Percentiles rank a stretch among this genome's conserved stretches.
phyloP scores from a whole-genome alignment of 2,888 invertebrate genomes.

The Parapristionchus giblindavisi region DNA sequence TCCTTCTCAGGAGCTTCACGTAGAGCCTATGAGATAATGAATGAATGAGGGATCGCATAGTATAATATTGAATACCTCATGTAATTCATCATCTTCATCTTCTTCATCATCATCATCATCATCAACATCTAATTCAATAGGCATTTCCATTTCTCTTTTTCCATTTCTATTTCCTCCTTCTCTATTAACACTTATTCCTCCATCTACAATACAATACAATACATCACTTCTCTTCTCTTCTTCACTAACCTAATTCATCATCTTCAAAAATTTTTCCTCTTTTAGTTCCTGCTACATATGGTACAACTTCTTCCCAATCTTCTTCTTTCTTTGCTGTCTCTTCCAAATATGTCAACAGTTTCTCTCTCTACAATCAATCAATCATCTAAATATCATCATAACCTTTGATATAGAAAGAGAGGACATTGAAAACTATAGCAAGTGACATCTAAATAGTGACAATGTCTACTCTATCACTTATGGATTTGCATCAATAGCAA shows the following conservation, averaged over 20 bases:
- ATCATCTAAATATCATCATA: neutral
- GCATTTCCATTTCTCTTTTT: constrained; percentile 62
- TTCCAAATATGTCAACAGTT: constrained; percentile 93
- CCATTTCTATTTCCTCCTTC: constrained; percentile 40
- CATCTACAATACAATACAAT: no score
- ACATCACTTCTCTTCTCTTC: neutral
- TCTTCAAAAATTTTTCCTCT: constrained; percentile 76
- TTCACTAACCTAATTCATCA: neutral
- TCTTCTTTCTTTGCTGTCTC: constrained; percentile 97
- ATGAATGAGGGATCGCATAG: neutral
- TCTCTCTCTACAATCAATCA: constrained; percentile 77
- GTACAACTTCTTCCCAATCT: constrained; percentile 93
- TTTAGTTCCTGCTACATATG: constrained; percentile 87
- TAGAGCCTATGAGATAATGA: constrained; percentile 79
- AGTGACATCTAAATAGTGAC: neutral
- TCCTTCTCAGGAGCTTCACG: constrained; percentile 89
- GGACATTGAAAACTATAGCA: neutral
- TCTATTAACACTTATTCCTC: no score
- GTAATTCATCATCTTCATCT: constrained; percentile 82
- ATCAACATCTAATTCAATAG: constrained; percentile 68
- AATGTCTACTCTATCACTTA: neutral
- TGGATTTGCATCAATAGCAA: neutral
- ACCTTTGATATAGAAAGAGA: neutral
- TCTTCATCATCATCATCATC: constrained; percentile 60
- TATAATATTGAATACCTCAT: constrained; percentile 74